Evolutionary conservation across 2,113 vertebrate species (phyloP).

Genomic region (Tricholaema leucomelas): DNA sequence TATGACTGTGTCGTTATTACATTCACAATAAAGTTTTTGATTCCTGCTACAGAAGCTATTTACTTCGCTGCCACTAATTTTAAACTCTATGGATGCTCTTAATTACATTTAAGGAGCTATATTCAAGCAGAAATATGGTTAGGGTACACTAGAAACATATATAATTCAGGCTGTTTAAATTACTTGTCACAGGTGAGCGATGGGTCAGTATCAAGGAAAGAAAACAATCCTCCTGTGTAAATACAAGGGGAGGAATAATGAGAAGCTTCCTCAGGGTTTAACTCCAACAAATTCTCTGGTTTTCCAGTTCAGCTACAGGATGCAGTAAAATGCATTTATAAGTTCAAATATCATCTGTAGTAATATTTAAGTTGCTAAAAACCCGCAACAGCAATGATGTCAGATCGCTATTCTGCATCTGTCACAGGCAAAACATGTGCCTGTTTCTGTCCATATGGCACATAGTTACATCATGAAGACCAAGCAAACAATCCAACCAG

Average conservation of each 20-base stretch:
- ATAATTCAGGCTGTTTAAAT: background rate
- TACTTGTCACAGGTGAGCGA: background rate
- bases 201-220: background rate
- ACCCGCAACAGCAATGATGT: background rate
- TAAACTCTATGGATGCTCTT: background rate
- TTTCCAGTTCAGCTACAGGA: background rate
- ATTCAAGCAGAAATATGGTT: background rate
- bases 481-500: background rate
- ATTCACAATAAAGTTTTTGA: background rate
- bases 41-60: background rate
- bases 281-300: background rate
- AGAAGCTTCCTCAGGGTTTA: background rate
- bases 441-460: background rate
- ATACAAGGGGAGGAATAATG: background rate
- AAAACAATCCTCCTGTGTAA: background rate
- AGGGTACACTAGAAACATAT: background rate
- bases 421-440: background rate
- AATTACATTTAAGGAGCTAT: background rate
- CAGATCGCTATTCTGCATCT: background rate
- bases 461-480: background rate
- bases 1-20: background rate
- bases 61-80: background rate
- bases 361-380: background rate
- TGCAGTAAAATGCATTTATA: background rate
- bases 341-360: background rate